Evolutionary conservation across 2,888 invertebrate genomes (phyloP).

Genomic region (Apodemia zela): DNA sequence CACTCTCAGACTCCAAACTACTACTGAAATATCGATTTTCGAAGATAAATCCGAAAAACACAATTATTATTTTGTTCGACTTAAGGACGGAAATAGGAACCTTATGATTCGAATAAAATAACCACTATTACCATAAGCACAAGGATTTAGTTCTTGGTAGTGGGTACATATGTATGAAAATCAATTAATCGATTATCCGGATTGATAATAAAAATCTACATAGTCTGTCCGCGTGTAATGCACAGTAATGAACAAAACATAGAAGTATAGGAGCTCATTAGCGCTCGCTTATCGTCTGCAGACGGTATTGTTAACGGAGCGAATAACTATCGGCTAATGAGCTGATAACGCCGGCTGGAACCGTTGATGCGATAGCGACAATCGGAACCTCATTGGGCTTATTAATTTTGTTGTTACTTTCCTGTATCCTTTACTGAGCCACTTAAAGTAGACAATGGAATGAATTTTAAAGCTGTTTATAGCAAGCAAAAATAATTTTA

Average conservation of each 20-base stretch:
- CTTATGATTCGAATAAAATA: too few relatives aligned
- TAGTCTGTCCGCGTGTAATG: not conserved
- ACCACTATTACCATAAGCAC: too few relatives aligned
- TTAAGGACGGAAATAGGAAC: too few relatives aligned
- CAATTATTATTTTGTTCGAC: too few relatives aligned
- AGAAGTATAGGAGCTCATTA: constrained; percentile 39
- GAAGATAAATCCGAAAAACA: too few relatives aligned
- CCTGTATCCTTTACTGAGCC: constrained; percentile 11
- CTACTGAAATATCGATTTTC: too few relatives aligned
- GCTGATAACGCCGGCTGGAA: constrained; percentile 24
- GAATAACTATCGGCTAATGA: constrained; percentile 71
- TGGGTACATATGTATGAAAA: too few relatives aligned
- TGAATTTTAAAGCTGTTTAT: constrained; percentile 30
- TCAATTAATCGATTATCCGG: too few relatives aligned
- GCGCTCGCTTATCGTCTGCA: constrained; percentile 32
- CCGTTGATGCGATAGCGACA: constrained; percentile 12
- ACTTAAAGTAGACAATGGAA: not conserved
- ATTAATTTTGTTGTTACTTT: constrained; percentile 12
- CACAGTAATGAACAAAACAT: constrained; percentile 10
- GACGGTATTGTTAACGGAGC: constrained; percentile 48
- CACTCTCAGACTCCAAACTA: too few relatives aligned
- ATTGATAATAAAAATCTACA: not conserved
- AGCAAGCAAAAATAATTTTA: too few relatives aligned
- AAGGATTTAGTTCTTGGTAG: too few relatives aligned
- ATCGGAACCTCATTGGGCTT: constrained; percentile 10